Conservation (phyloP, 2,797 vertebrate species). For the Taeniopygia guttata region DNA sequence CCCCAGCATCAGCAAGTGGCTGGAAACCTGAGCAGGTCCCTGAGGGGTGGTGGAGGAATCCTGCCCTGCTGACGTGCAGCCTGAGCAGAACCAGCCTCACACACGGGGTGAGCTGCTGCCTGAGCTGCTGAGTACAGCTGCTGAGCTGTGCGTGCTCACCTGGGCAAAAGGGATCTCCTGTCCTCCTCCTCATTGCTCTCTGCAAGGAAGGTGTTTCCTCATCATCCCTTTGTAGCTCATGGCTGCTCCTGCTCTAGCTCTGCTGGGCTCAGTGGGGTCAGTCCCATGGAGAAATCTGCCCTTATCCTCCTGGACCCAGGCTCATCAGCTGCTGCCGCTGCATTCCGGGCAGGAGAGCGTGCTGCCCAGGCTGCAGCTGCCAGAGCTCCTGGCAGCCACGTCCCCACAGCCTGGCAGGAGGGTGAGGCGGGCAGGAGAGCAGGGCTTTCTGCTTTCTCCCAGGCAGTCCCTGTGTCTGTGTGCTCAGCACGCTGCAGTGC, state of each 20-base stretch:
- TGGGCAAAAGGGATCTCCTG: neutral
- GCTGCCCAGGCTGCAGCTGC: neutral
- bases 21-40: neutral
- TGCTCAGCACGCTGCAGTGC: too few species aligned
- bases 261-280: neutral
- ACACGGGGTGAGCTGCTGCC: neutral
- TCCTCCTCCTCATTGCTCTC: neutral
- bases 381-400: neutral
- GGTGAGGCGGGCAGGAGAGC: too few species aligned
- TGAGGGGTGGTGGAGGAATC: neutral
- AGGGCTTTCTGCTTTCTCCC: too few species aligned
- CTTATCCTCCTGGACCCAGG: neutral
- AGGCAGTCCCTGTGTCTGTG: too few species aligned
- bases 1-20: neutral
- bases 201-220: neutral
- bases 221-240: neutral
- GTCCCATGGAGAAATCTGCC: neutral
- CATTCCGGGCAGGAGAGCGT: too few species aligned
- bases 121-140: accelerated
- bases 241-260: neutral
- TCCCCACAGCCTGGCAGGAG: neutral
- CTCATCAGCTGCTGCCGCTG: neutral
- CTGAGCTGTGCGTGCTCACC: accelerated
- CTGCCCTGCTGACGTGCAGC: neutral
- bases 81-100: neutral